Evolutionary conservation across 2,888 invertebrate genomes (phyloP).

Genomic region (Harpalus rufipes): DNA sequence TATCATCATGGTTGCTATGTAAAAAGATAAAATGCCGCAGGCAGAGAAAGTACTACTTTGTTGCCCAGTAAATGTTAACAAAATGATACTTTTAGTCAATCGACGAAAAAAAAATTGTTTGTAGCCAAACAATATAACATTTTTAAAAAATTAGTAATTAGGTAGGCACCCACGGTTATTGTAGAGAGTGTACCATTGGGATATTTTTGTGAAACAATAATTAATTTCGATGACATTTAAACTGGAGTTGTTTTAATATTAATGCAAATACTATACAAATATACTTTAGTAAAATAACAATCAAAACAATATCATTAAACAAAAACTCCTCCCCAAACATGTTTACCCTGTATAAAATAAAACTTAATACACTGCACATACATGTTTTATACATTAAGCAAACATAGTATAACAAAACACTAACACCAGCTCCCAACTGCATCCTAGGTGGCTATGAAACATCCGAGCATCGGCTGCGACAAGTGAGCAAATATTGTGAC

Average conservation of each 20-base stretch:
- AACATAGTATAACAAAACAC: constrained; percentile 27
- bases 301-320: background rate
- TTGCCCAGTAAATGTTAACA: too few species aligned
- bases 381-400: constrained; percentile 56
- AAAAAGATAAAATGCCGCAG: too few species aligned
- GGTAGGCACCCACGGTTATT: too few species aligned
- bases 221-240: background rate
- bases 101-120: too few species aligned
- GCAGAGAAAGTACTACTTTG: too few species aligned
- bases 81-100: too few species aligned
- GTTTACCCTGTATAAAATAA: constrained; percentile 7
- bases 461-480: constrained; percentile 32
- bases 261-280: background rate
- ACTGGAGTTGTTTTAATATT: background rate
- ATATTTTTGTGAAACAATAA: too few species aligned
- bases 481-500: constrained; percentile 65
- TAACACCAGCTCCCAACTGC: background rate
- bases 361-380: constrained; percentile 36
- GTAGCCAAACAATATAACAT: too few species aligned
- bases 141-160: too few species aligned
- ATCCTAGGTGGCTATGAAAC: constrained; percentile 34
- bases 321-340: background rate
- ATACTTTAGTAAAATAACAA: background rate
- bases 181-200: too few species aligned
- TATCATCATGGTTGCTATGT: too few species aligned